These are phyloP conservation scores for Thaumatotibia leucotreta DNA, from an alignment of 1,140 invertebrate genomes.

Conservation along the genomic window DNA sequence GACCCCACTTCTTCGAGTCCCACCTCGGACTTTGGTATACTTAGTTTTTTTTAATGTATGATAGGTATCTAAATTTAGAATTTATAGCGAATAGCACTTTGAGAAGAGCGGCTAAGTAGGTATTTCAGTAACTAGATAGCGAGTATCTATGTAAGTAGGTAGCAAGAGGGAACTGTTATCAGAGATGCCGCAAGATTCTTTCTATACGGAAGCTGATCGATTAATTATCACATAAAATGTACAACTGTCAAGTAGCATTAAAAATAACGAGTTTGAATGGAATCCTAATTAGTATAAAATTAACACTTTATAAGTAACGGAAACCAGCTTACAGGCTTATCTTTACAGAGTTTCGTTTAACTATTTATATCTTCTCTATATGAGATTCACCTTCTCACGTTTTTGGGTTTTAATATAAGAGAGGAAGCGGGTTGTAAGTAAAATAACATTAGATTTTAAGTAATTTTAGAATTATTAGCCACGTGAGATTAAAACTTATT, in stretches of 20 bases:
- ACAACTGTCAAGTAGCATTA: not conserved
- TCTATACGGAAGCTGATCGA: not conserved
- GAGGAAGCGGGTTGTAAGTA: not conserved
- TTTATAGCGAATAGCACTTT: too few species aligned
- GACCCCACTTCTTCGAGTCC: too few species aligned
- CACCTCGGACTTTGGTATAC: too few species aligned
- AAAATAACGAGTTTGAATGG: not conserved
- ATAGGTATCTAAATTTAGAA: too few species aligned
- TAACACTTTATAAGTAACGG: not conserved
- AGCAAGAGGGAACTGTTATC: not conserved
- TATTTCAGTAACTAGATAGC: too few species aligned
- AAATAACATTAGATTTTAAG: too few species aligned
- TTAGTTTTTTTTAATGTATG: too few species aligned
- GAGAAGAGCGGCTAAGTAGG: too few species aligned
- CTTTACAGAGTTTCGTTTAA: not conserved
- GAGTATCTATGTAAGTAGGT: too few species aligned
- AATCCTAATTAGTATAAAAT: not conserved
- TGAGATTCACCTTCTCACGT: slow-evolving; percentile 5
- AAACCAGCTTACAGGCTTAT: slow-evolving; percentile 1
- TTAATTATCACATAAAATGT: not conserved
- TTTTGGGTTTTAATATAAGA: not conserved
- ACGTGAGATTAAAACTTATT: too few species aligned
- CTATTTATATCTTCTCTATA: slow-evolving; percentile 3
- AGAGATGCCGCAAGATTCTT: not conserved
- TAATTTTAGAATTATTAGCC: not conserved